Conservation (phyloP, 2,888 invertebrate genomes). For the Lasioglossum vierecki region DNA sequence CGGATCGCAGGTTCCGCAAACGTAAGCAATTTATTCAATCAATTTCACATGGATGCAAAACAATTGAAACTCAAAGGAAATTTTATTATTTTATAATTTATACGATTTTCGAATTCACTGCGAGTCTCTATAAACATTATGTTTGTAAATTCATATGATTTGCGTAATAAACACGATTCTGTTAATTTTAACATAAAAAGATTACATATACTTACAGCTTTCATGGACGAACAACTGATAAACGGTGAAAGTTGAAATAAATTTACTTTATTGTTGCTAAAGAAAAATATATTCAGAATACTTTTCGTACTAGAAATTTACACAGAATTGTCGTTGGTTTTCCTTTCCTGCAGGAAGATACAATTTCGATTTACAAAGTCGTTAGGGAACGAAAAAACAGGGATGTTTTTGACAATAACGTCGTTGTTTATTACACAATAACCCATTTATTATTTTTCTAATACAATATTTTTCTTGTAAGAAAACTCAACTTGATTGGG, state of each 20-base stretch:
- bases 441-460: constrained; percentile 72
- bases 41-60: not conserved
- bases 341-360: not conserved
- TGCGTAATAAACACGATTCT: constrained; percentile 10
- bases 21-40: not conserved
- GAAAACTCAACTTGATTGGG: constrained; percentile 70
- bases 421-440: constrained; percentile 56
- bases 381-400: constrained; percentile 7
- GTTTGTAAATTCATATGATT: constrained; percentile 11
- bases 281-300: not conserved
- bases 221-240: not conserved
- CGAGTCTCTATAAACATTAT: not conserved
- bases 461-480: constrained; percentile 68
- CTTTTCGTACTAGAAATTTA: not conserved
- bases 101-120: not conserved
- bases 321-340: not conserved
- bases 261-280: not conserved
- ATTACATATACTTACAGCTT: not conserved
- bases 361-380: not conserved
- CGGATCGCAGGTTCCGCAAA: not conserved
- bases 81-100: not conserved
- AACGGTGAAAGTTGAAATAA: not conserved
- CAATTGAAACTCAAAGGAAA: not conserved
- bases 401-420: constrained; percentile 41
- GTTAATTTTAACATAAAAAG: not conserved